phyloP scores from a whole-genome alignment of 2,888 invertebrate genomes.

The Callimorpha dominula region DNA sequence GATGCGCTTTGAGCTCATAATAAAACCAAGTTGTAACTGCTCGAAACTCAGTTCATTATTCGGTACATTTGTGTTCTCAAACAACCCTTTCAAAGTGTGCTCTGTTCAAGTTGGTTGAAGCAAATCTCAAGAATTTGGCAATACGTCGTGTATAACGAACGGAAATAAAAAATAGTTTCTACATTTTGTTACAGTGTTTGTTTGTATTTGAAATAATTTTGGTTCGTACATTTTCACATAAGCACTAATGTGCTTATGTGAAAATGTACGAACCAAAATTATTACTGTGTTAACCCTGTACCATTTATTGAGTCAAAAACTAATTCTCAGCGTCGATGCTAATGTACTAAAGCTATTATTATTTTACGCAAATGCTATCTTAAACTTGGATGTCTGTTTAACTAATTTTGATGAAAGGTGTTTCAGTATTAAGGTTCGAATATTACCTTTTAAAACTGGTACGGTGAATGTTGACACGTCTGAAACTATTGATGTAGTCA shows the following conservation, averaged over 20 bases:
- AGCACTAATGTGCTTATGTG: background rate
- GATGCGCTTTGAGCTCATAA: background rate
- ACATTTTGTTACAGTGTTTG: slow-evolving; percentile 22
- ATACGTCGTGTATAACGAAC: slow-evolving; percentile 39
- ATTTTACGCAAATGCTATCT: background rate
- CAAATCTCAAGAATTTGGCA: slow-evolving; percentile 39
- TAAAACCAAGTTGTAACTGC: background rate
- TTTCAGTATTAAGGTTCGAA: background rate
- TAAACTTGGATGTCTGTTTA: background rate
- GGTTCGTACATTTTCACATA: background rate
- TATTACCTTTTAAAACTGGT: background rate
- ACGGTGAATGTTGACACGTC: background rate
- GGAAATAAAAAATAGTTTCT: slow-evolving; percentile 21
- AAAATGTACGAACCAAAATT: too few relatives aligned
- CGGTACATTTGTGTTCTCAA: slow-evolving; percentile 37
- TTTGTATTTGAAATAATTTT: background rate
- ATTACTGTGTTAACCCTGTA: too few relatives aligned
- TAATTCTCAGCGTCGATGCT: background rate
- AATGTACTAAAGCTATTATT: background rate
- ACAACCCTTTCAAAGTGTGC: slow-evolving; percentile 38
- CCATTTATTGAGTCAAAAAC: background rate
- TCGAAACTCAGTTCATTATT: slow-evolving; percentile 28
- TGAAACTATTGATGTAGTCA: background rate
- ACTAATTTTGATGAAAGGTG: background rate
- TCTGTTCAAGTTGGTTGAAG: slow-evolving; percentile 17